Base-by-base conservation (phyloP, 2,113 vertebrate species). In the Promerops cafer region DNA sequence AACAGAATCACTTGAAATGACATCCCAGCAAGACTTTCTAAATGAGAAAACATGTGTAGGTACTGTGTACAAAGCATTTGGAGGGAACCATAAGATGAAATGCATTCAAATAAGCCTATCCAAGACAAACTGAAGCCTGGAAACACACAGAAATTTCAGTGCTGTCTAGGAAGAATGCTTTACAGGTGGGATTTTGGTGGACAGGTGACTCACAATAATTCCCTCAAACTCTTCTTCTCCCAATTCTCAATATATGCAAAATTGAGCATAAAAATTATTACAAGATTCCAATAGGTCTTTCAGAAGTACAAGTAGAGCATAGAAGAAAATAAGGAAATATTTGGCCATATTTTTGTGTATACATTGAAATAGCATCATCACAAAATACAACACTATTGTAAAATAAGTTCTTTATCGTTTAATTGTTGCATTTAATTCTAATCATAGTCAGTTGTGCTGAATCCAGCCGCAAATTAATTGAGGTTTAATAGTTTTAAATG, bases 1-100 rank as follows among this genome's bases (percentile, higher is more conserved):
- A 97, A 84, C 89, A 93, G n/a, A 77, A 91, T 94, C 92, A 82
- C 68, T 86, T 96, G 64, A 96, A 95, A 91, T 86, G 44, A 94
- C 96, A 95, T 95, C 61, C 63, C 7, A 9, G 39, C 52, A 93
- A 83, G 52, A 89, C 87, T 87, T 89, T 81, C 79, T 95, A 96
- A 95, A 94, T 93, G 70, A 90, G 45, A 93, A 96, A 95, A 93
- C n/a, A 30, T 59, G 63, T 10, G 52, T 68, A 60, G 87, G 66
- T 95, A 57, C 50, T 69, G 45, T 64, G 44, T 83, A 90, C 87
- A 93, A 88, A 57, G 60, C 65, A 89, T 89, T 65, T 89, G 92
- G 61, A 94, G 59, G 82, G 65, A 83, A 75, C 64, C 91, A 44
- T 72, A 91, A 83, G 89, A 92, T 95, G 89, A 97, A 97, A 92